Percentiles rank a stretch among this genome's conserved stretches.
These are phyloP conservation scores for Parnassius orleans DNA, from an alignment of 2,888 invertebrate species.

Conservation along the genomic window DNA sequence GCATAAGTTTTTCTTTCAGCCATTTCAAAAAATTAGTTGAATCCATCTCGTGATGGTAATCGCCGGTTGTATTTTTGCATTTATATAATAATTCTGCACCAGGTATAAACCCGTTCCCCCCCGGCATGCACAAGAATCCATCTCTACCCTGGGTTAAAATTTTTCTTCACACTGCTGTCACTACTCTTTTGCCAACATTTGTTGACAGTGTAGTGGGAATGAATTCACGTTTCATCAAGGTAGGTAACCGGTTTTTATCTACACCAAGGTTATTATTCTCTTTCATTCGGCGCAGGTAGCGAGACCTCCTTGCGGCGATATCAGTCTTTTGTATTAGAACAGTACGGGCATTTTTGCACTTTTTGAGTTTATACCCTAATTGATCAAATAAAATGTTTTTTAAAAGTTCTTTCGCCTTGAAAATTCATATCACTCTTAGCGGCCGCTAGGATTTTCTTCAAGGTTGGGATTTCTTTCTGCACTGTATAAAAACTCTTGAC, in stretches of 20 bases:
- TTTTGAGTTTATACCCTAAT: constrained; percentile 12
- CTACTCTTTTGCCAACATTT: no score
- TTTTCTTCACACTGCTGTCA: no score
- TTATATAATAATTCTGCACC: no score
- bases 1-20: no score
- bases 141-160: background rate
- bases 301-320: constrained; percentile 23
- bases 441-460: constrained; percentile 26
- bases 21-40: no score
- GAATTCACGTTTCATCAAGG: background rate
- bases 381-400: no score
- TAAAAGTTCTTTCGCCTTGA: no score
- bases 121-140: no score
- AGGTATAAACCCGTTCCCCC: background rate
- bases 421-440: background rate
- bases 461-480: constrained; percentile 23
- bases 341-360: constrained; percentile 11
- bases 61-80: no score
- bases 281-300: constrained; percentile 23
- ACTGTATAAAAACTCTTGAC: constrained; percentile 26
- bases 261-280: background rate
- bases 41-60: no score
- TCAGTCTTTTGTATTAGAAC: background rate
- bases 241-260: background rate
- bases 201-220: no score